Evolutionary conservation across 2,113 vertebrate genomes (phyloP), one percentile per base, ranked within the genome.

Genomic region (Lampris megalopsis): DNA sequence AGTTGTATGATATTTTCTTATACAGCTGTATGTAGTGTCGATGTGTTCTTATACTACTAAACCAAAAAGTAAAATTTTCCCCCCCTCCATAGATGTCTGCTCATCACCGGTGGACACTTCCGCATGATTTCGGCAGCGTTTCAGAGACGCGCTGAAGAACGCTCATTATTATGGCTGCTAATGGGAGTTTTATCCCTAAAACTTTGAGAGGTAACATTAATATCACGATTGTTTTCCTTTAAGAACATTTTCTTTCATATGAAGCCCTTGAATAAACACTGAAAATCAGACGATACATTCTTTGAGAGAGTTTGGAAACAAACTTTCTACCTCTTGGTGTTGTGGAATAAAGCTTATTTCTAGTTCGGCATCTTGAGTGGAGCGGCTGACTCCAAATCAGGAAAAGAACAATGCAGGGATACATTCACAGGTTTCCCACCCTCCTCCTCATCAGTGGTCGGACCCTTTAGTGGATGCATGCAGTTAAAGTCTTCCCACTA

Each of bases 391-490:
- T 85, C 80, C 86, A 79, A 57, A 71, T 84, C 63, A 81, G 74
- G 65, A 78, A 74, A 83, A 81, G 88, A 74, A 68, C 66, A 82
- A 93, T 91, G 91, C 89, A 78, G 77, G 88, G 79, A 87, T 92
- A 94, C 94, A 95, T 94, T 95, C 93, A 94, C 83, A 91, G 90
- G 85, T 91, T 92, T 85, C 92, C 54, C 77, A 86, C 60, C 59
- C 48, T 61, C 72, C 73, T 40, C 6, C 67, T 4, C 48, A 75
- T 75, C 86, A 93, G 92, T 94, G 94, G 92, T 93, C 79, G 74
- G 63, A 88, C 81, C 88, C 89, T 80, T 72, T 71, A 86, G 90
- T 91, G 87, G 80, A 74, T 63, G 68, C 83, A 79, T 80, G 82
- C 85, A 71, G 54, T 62, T 38, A 74, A 24, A 53, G 35, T 77